These are phyloP conservation scores for Trichosurus vulpecula DNA, from an alignment of 2,797 vertebrate species.

Conservation along the genomic window DNA sequence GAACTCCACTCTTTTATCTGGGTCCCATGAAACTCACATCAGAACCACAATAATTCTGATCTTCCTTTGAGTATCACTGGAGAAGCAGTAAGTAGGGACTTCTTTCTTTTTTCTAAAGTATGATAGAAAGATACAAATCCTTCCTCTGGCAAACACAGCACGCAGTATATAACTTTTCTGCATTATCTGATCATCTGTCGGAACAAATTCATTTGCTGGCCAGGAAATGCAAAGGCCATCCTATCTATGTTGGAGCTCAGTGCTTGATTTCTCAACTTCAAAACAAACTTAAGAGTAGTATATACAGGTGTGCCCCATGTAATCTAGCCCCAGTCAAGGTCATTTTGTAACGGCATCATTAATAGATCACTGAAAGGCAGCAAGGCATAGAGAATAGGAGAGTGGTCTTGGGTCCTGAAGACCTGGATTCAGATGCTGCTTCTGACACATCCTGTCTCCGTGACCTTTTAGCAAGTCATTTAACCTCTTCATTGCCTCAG, in stretches of 20 bases:
- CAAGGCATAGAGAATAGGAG: neutral
- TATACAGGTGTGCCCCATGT: neutral
- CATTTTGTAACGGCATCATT: neutral
- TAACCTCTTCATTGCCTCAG: neutral
- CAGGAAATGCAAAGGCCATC: constrained; percentile 22
- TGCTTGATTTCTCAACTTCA: constrained; percentile 35
- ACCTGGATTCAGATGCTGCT: neutral
- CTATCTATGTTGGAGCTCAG: constrained; percentile 20
- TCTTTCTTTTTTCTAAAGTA: constrained; percentile 43
- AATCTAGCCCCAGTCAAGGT: neutral
- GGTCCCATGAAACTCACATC: constrained; percentile 66
- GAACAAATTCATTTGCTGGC: constrained; percentile 42
- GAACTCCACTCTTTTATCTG: constrained; percentile 64
- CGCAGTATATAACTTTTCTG: constrained; percentile 59
- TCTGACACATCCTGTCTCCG: neutral
- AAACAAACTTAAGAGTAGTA: constrained; percentile 23
- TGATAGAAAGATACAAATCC: constrained; percentile 64
- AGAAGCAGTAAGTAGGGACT: constrained; percentile 48
- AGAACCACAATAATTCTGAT: constrained; percentile 70
- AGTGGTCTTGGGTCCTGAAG: neutral
- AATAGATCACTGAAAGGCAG: neutral
- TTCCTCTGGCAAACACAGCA: constrained; percentile 32
- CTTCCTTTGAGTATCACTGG: constrained; percentile 68
- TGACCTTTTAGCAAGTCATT: neutral
- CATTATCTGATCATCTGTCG: constrained; percentile 42